Conservation (phyloP, 2,888 invertebrate genomes). For the Sisyra nigra region DNA sequence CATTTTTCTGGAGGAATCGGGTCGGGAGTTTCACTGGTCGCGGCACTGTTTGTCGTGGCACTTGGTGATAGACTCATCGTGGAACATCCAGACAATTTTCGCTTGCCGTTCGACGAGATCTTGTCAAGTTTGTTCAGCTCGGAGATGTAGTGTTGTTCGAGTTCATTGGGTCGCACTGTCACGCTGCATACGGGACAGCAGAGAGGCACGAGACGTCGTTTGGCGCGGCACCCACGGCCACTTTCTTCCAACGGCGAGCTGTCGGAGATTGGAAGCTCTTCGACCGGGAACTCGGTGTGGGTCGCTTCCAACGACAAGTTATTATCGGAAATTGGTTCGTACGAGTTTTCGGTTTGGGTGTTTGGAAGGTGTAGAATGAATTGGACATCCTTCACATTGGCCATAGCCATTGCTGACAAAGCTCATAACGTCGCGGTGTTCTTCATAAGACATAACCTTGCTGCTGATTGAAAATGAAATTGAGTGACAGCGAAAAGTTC, state of each 20-base stretch:
- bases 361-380: neutral
- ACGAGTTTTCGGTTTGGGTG: neutral
- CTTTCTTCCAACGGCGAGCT: conserved; percentile 18
- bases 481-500: too few relatives aligned
- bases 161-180: conserved; percentile 63
- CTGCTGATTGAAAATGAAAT: too few relatives aligned
- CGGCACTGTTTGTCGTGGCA: conserved; percentile 20
- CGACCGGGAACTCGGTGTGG: neutral
- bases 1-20: conserved; percentile 36
- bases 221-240: conserved; percentile 30
- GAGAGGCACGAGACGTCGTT: conserved; percentile 43
- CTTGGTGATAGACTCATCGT: conserved; percentile 9
- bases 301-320: neutral
- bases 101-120: conserved; percentile 25
- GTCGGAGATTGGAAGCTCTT: neutral
- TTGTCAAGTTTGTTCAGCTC: conserved; percentile 61
- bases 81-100: conserved; percentile 19
- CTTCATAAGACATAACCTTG: neutral
- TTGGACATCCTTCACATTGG: conserved; percentile 6
- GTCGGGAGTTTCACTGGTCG: conserved; percentile 27
- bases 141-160: conserved; percentile 65
- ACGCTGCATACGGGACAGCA: conserved; percentile 83
- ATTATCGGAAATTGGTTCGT: neutral
- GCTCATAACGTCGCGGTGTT: neutral
- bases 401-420: conserved; percentile 5